Conservation (phyloP, 2,888 invertebrate genomes). For the Ephialtes manifestator region DNA sequence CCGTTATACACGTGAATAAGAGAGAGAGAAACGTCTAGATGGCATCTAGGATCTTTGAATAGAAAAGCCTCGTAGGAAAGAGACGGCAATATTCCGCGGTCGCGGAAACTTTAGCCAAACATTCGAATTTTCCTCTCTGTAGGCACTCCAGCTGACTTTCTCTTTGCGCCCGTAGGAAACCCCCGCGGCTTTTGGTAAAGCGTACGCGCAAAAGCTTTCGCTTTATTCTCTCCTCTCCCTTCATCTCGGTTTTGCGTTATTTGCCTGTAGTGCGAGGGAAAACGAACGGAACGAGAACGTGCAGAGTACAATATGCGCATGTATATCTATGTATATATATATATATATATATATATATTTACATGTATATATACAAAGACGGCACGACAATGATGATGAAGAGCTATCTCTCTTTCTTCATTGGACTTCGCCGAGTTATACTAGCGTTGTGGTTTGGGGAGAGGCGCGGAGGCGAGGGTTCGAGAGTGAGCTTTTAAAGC, state of each 20-base stretch:
- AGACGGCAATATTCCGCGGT: slow-evolving; percentile 34
- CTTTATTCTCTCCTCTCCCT: neutral
- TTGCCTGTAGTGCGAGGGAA: slow-evolving; percentile 10
- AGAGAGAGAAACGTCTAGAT: slow-evolving; percentile 39
- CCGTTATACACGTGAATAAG: slow-evolving; percentile 34
- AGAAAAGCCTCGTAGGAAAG: slow-evolving; percentile 3
- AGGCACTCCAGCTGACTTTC: slow-evolving; percentile 5
- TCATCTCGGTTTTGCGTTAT: neutral
- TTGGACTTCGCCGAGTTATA: slow-evolving; percentile 33
- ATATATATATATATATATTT: neutral
- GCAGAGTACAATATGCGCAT: neutral
- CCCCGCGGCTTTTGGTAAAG: slow-evolving; percentile 7
- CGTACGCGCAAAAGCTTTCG: slow-evolving; percentile 21
- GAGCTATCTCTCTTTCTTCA: slow-evolving; percentile 54
- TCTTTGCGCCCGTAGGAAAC: slow-evolving; percentile 11
- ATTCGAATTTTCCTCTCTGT: slow-evolving; percentile 65
- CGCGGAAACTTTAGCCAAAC: slow-evolving; percentile 64
- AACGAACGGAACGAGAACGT: slow-evolving; percentile 28
- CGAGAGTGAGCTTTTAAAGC: slow-evolving; percentile 51
- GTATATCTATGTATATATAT: slow-evolving; percentile 14
- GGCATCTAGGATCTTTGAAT: slow-evolving; percentile 10
- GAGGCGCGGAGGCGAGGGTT: neutral
- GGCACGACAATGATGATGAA: slow-evolving; percentile 50
- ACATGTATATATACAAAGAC: neutral
- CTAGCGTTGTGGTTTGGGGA: neutral